A percentile compares a stretch with the other conserved stretches of the same genome.
These are phyloP conservation scores for Tamandua tetradactyla DNA, from an alignment of 2,797 vertebrate species.

Conservation along the genomic window DNA sequence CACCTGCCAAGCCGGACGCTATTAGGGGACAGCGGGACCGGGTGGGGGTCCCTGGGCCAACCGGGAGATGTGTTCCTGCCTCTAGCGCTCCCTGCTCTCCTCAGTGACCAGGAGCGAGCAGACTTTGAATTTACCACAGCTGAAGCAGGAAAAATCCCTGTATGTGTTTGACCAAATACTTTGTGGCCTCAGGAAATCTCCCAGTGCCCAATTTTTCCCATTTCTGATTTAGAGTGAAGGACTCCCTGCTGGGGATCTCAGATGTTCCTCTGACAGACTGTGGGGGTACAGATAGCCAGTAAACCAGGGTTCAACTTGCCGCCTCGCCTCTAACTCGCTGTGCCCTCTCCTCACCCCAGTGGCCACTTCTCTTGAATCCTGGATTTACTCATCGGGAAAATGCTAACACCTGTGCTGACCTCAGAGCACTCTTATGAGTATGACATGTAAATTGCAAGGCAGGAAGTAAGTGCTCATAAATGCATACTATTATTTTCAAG, in stretches of 20 bases:
- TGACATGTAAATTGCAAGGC: neutral
- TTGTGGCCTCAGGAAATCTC: slow-evolving; percentile 62
- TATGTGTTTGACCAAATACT: slow-evolving; percentile 36
- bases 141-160: slow-evolving; percentile 40
- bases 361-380: neutral
- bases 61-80: neutral
- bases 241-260: neutral
- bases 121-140: slow-evolving; percentile 54
- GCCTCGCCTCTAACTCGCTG: neutral
- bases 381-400: neutral
- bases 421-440: neutral
- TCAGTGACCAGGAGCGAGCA: neutral
- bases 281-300: neutral
- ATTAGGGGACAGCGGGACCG: neutral
- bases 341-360: neutral
- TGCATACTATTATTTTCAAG: neutral
- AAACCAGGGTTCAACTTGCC: neutral
- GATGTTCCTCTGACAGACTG: neutral
- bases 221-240: neutral
- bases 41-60: neutral
- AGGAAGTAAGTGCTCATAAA: neutral
- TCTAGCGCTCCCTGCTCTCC: neutral
- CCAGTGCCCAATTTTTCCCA: slow-evolving; percentile 31
- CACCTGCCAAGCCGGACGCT: neutral
- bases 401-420: neutral